Evolutionary conservation across 2,113 vertebrate species (phyloP).

Genomic region (Urocitellus parryii): DNA sequence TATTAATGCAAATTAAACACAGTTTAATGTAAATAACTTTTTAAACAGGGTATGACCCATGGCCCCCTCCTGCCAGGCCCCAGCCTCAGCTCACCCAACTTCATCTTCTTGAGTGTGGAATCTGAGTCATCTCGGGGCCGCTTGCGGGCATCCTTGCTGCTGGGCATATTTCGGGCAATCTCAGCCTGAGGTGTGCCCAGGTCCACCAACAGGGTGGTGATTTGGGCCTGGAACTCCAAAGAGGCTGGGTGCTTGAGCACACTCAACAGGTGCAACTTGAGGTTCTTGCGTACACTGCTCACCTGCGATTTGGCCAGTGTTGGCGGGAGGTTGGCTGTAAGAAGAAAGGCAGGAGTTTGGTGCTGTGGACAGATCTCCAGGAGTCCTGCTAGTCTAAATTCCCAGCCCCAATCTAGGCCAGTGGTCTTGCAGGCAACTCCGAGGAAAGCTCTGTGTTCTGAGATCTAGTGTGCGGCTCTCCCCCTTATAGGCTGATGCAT

Average conservation of each 20-base stretch:
- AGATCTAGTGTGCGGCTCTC: not conserved
- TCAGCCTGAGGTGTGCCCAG: constrained; percentile 95
- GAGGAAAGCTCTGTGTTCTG: not conserved
- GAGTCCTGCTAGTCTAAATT: not conserved
- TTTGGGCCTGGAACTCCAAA: constrained; percentile 94
- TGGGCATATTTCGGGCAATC: constrained; percentile 92
- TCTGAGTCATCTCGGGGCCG: constrained; percentile 92
- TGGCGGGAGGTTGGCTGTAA: constrained; percentile 94
- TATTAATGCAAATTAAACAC: not conserved
- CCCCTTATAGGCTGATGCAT: not conserved
- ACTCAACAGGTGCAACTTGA: constrained; percentile 94
- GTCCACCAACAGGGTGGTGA: constrained; percentile 95
- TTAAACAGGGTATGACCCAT: not conserved
- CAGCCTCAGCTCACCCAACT: constrained; percentile 90
- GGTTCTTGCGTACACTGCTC: constrained; percentile 97
- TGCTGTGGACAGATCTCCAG: not conserved
- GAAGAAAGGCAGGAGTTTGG: not conserved
- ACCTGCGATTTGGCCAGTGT: constrained; percentile 97
- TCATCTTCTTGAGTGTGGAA: constrained; percentile 93
- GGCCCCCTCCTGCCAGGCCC: not conserved
- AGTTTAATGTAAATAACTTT: not conserved
- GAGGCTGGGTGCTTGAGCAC: constrained; percentile 95
- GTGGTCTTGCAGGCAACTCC: not conserved
- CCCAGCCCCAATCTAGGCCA: not conserved
- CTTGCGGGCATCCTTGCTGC: constrained; percentile 90